Conservation (phyloP, 1,140 invertebrate species). For the Drosophila saltans region DNA sequence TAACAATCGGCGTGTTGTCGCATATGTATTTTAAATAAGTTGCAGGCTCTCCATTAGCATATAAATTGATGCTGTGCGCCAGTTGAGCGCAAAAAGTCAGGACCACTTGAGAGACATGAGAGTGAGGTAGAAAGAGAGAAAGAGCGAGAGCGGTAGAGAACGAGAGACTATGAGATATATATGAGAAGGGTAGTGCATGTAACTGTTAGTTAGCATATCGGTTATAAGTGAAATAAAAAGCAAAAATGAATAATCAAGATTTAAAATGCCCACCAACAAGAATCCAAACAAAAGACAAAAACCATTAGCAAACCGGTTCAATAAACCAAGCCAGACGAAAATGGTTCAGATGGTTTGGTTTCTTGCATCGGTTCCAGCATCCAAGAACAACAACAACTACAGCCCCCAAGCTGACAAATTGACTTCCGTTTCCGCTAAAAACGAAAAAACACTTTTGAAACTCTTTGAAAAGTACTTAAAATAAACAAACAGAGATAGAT, state of each 20-base stretch:
- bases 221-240: slow-evolving; percentile 11
- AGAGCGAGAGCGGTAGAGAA: neutral
- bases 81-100: slow-evolving; percentile 55
- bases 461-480: slow-evolving; percentile 44
- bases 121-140: neutral
- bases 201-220: slow-evolving; percentile 55
- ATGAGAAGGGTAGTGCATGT: neutral
- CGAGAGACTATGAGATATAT: neutral
- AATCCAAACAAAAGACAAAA: neutral
- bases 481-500: slow-evolving; percentile 24
- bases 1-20: slow-evolving; percentile 46
- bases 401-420: slow-evolving; percentile 73
- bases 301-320: neutral
- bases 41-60: slow-evolving; percentile 70
- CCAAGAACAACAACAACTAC: slow-evolving; percentile 25
- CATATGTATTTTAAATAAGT: slow-evolving; percentile 75
- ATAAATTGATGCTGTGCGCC: slow-evolving; percentile 66
- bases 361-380: neutral
- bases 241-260: slow-evolving; percentile 7
- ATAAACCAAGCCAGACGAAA: neutral
- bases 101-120: slow-evolving; percentile 2
- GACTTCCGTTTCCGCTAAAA: slow-evolving; percentile 76
- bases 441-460: slow-evolving; percentile 23
- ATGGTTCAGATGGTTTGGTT: neutral
- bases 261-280: slow-evolving; percentile 34